phyloP scores from a whole-genome alignment of 2,113 vertebrate species.

The Clarias batrachus region DNA sequence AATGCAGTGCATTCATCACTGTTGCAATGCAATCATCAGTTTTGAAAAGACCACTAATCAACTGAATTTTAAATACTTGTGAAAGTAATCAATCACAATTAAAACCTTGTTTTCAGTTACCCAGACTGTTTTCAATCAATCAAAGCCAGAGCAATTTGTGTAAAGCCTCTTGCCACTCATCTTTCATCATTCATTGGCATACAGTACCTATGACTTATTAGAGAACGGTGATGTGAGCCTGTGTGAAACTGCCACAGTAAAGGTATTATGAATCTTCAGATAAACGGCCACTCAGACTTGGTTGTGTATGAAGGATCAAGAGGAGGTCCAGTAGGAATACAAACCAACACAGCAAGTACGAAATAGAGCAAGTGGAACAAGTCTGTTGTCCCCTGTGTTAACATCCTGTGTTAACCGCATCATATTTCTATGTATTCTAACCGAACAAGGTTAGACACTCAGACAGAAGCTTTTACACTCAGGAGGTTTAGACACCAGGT shows the following conservation, averaged over 20 bases:
- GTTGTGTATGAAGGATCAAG: not conserved
- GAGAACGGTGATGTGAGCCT: not conserved
- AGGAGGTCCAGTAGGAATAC: not conserved
- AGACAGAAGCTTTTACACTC: not conserved
- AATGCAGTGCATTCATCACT: not conserved
- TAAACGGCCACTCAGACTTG: not conserved
- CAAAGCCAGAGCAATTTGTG: not conserved
- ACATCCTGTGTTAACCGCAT: not conserved
- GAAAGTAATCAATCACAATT: not conserved
- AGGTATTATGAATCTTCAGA: not conserved
- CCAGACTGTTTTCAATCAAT: not conserved
- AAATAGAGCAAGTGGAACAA: not conserved
- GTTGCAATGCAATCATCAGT: not conserved
- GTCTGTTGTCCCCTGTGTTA: not conserved
- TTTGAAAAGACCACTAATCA: too few relatives aligned
- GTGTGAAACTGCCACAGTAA: not conserved
- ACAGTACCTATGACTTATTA: not conserved
- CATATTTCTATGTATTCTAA: not conserved
- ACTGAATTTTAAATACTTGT: not conserved
- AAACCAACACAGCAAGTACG: not conserved
- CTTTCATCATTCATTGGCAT: not conserved
- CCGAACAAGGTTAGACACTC: not conserved
- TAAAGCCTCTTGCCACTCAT: not conserved
- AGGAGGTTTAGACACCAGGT: not conserved
- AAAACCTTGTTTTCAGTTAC: not conserved